Percentiles rank a stretch among this genome's conserved stretches.
These are phyloP conservation scores for Cygnus buccinator DNA, from an alignment of 2,113 vertebrate genomes.

Conservation along the genomic window DNA sequence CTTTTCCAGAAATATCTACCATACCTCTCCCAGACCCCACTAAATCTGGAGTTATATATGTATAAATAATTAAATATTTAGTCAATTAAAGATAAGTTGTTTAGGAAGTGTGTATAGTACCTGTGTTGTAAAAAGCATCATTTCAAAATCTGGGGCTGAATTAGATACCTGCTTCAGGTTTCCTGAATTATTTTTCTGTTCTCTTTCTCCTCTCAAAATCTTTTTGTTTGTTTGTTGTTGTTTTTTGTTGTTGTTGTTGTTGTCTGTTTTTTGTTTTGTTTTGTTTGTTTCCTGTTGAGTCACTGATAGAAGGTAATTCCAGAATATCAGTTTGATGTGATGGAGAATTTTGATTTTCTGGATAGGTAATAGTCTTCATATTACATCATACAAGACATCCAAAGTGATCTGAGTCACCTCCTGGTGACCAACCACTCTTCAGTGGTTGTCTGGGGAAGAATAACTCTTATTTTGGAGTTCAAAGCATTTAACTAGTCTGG, in stretches of 20 bases:
- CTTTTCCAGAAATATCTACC: background rate
- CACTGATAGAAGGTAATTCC: background rate
- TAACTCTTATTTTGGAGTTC: background rate
- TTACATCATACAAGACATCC: background rate
- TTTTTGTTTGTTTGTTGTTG: too few species aligned
- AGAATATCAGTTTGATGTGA: background rate
- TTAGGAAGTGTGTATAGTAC: background rate
- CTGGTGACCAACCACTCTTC: background rate
- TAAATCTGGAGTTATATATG: background rate
- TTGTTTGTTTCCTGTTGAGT: background rate
- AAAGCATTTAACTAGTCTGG: background rate
- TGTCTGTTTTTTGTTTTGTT: too few species aligned
- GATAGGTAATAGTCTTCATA: background rate
- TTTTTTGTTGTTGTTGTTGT: too few species aligned
- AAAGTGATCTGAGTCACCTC: background rate
- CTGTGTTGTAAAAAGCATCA: background rate
- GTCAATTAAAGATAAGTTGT: background rate
- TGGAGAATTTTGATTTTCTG: background rate
- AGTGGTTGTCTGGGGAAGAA: background rate
- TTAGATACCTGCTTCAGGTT: background rate
- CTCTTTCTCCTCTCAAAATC: background rate
- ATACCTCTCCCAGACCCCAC: background rate
- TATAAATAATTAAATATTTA: background rate
- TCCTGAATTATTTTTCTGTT: background rate
- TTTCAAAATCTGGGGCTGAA: background rate